Conservation (phyloP, 2,113 vertebrate genomes). For the Oncorhynchus nerka region DNA sequence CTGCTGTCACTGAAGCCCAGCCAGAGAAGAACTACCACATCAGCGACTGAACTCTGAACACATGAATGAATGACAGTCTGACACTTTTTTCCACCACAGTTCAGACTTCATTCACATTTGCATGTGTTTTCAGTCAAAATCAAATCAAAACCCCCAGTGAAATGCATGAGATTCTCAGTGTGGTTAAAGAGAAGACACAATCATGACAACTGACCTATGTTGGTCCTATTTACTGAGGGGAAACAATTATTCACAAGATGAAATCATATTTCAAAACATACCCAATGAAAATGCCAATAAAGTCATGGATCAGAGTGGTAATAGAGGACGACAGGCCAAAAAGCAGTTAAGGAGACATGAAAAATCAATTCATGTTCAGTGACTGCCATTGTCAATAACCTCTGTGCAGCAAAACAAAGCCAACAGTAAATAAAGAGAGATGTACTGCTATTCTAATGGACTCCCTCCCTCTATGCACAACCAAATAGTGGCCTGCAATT, state of each 20-base stretch:
- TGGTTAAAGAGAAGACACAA: neutral
- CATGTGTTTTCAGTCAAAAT: conserved; percentile 53
- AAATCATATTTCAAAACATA: conserved; percentile 19
- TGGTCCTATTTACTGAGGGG: conserved; percentile 24
- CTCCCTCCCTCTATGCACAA: conserved; percentile 22
- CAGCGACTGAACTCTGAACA: conserved; percentile 20
- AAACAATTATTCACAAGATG: neutral
- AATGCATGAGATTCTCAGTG: conserved; percentile 23
- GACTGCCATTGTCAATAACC: conserved; percentile 44
- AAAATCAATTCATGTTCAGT: conserved; percentile 54
- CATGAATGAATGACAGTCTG: conserved; percentile 38
- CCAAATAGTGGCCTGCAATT: conserved; percentile 32
- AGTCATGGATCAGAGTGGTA: conserved; percentile 51
- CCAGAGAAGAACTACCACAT: conserved; percentile 11
- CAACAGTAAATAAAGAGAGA: conserved; percentile 31
- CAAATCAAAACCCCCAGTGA: conserved; percentile 11
- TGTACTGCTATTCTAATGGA: conserved; percentile 39
- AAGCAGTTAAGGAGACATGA: conserved; percentile 35
- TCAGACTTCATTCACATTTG: conserved; percentile 26
- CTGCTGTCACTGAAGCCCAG: conserved; percentile 22
- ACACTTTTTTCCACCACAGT: conserved; percentile 49
- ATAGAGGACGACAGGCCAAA: conserved; percentile 33
- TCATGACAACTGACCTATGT: neutral
- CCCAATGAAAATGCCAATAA: conserved; percentile 20
- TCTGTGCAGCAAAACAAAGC: conserved; percentile 45